These are phyloP conservation scores for Physeter macrocephalus DNA, from an alignment of 2,113 vertebrate species.

Conservation along the genomic window DNA sequence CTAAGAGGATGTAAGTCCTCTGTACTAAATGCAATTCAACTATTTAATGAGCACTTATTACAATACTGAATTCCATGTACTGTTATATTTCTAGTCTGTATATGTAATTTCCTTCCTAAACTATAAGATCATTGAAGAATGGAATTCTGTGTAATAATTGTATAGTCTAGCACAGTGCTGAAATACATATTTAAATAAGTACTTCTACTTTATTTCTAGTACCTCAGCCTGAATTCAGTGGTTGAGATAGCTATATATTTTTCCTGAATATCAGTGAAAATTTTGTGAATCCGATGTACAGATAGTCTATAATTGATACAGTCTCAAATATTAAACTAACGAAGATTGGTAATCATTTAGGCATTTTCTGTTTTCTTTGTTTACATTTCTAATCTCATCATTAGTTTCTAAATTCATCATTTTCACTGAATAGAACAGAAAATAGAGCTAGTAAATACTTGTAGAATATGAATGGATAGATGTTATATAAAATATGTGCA, in stretches of 20 bases:
- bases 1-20: neutral
- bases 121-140: neutral
- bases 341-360: neutral
- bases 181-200: neutral
- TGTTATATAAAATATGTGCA: neutral
- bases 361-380: slow-evolving; percentile 14
- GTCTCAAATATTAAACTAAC: slow-evolving; percentile 13
- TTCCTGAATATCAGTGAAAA: neutral
- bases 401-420: slow-evolving; percentile 4
- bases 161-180: neutral
- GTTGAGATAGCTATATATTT: neutral
- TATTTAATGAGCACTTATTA: neutral
- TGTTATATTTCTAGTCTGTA: neutral
- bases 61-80: neutral
- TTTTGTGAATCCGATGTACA: neutral
- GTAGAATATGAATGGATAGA: neutral
- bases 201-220: slow-evolving; percentile 5
- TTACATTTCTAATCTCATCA: neutral
- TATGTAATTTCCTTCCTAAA: neutral
- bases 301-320: neutral
- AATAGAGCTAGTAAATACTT: neutral
- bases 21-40: neutral
- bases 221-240: neutral
- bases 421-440: neutral
- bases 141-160: neutral